Percentiles rank a stretch among this genome's conserved stretches.
Conservation (phyloP, 2,113 vertebrate species). For the Sorex araneus region DNA sequence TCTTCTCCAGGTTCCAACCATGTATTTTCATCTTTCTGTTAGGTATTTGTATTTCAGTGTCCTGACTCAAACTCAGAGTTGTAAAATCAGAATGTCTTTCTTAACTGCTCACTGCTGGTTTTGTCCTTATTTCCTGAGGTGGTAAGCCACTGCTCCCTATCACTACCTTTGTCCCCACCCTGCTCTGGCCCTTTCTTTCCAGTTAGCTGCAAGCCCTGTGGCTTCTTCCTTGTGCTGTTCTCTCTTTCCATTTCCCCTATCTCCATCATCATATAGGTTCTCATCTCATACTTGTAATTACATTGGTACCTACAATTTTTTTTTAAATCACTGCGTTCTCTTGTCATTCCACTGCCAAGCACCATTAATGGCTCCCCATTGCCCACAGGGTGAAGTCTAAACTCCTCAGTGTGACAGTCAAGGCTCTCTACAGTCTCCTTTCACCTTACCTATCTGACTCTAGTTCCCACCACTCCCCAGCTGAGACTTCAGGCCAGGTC, state of each 20-base stretch:
- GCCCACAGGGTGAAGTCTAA: constrained; percentile 84
- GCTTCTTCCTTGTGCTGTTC: constrained; percentile 27
- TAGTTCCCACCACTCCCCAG: constrained; percentile 82
- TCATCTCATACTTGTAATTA: constrained; percentile 52
- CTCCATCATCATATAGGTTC: constrained; percentile 66
- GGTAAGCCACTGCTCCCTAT: neutral
- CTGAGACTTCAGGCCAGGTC: constrained; percentile 85
- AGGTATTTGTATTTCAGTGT: constrained; percentile 8
- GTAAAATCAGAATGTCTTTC: constrained; percentile 15
- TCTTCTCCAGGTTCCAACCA: constrained; percentile 23
- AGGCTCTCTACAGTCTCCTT: constrained; percentile 83
- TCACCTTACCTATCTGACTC: constrained; percentile 82
- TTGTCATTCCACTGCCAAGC: constrained; percentile 76
- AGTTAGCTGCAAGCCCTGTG: neutral
- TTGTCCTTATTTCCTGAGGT: neutral
- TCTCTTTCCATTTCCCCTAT: constrained; percentile 51
- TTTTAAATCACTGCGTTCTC: constrained; percentile 75
- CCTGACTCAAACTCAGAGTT: constrained; percentile 15
- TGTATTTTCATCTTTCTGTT: neutral
- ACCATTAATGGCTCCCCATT: constrained; percentile 80
- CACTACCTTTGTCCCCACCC: neutral
- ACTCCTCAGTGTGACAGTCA: constrained; percentile 80
- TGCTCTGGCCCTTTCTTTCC: neutral
- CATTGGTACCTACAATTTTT: constrained; percentile 61
- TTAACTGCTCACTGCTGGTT: neutral